These are phyloP conservation scores for Scopus umbretta DNA, from an alignment of 2,113 vertebrate species.

Conservation along the genomic window DNA sequence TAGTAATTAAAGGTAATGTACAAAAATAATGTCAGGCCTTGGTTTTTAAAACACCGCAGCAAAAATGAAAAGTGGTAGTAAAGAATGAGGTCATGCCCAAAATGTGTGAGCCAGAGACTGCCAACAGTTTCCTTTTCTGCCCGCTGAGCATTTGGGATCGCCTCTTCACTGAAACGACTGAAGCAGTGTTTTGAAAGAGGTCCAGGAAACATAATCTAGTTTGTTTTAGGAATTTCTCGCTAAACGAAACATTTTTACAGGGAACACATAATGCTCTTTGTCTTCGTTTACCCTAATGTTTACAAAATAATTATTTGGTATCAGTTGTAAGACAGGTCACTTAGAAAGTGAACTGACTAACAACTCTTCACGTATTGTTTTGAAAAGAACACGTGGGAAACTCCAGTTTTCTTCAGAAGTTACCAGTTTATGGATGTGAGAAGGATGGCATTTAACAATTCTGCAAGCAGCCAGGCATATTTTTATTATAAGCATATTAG, in stretches of 20 bases:
- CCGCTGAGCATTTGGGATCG: constrained; percentile 17
- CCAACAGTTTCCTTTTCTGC: constrained; percentile 35
- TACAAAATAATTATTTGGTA: background rate
- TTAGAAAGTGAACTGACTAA: background rate
- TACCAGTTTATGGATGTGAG: background rate
- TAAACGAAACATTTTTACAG: background rate
- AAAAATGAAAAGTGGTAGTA: constrained; percentile 32
- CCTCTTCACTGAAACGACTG: background rate
- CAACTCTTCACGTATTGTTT: background rate
- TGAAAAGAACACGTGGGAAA: background rate
- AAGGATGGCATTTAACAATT: background rate
- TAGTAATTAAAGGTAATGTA: background rate
- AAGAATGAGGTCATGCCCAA: constrained; percentile 42
- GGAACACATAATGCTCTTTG: background rate
- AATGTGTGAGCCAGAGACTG: constrained; percentile 41
- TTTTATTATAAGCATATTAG: background rate
- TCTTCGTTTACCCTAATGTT: background rate
- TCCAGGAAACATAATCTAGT: background rate
- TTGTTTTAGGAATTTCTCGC: background rate
- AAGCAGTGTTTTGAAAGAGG: background rate
- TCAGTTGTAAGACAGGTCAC: background rate
- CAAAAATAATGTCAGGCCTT: background rate
- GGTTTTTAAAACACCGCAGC: background rate
- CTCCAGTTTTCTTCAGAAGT: background rate
- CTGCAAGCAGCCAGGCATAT: background rate